phyloP scores from a whole-genome alignment of 2,888 invertebrate species.

The Cylindroiulus punctatus region DNA sequence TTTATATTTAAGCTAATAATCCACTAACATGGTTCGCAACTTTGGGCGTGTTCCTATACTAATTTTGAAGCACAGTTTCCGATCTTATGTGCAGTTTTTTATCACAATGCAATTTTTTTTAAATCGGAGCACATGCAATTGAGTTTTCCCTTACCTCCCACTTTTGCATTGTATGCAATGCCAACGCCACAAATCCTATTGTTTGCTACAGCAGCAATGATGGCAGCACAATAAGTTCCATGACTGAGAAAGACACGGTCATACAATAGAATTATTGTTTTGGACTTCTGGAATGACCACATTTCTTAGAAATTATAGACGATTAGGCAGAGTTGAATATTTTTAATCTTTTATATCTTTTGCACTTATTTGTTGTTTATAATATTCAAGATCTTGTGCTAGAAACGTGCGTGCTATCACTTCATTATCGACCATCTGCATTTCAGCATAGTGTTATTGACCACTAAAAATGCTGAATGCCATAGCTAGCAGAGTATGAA shows the following conservation, averaged over 20 bases:
- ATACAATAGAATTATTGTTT: neutral
- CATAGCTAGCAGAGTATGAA: neutral
- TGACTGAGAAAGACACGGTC: slow-evolving; percentile 62
- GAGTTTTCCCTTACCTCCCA: slow-evolving; percentile 64
- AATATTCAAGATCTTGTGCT: neutral
- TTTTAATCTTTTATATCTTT: neutral
- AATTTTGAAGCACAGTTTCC: neutral
- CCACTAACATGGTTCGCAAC: neutral
- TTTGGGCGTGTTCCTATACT: neutral
- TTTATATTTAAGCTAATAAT: neutral
- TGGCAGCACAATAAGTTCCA: slow-evolving; percentile 67
- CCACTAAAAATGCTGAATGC: neutral
- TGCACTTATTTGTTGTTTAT: neutral
- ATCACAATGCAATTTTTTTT: neutral
- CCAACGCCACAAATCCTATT: slow-evolving; percentile 67
- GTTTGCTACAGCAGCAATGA: slow-evolving; percentile 66
- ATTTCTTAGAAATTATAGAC: neutral
- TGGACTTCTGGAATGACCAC: neutral
- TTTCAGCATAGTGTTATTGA: slow-evolving; percentile 14
- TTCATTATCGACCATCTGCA: neutral
- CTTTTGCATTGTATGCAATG: slow-evolving; percentile 65
- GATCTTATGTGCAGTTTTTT: neutral
- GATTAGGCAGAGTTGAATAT: neutral
- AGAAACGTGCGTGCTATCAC: neutral
- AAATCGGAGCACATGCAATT: neutral